Evolutionary conservation across 2,797 vertebrate species (phyloP).

Genomic region (Melopsittacus undulatus): DNA sequence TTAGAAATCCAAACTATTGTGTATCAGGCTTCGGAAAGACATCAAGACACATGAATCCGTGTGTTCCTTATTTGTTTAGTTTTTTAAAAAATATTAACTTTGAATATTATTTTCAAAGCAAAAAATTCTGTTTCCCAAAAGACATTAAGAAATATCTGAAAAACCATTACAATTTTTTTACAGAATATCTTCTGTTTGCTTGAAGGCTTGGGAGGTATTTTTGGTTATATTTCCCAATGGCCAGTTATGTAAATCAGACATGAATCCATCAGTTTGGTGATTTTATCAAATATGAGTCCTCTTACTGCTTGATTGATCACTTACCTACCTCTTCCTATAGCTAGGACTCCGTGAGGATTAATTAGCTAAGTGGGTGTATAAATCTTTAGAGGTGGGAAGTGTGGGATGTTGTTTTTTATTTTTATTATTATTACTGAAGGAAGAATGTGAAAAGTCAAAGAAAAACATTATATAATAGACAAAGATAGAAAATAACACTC

Average conservation of each 20-base stretch:
- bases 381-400: not conserved
- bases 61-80: not conserved
- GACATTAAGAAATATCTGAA: not conserved
- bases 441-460: slow-evolving; percentile 14
- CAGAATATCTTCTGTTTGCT: not conserved
- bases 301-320: not conserved
- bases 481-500: not conserved
- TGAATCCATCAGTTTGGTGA: not conserved
- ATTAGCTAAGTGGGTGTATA: slow-evolving; percentile 3
- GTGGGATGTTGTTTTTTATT: not conserved
- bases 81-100: not conserved
- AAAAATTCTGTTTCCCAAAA: not conserved
- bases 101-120: not conserved
- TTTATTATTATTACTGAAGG: not conserved
- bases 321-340: not conserved
- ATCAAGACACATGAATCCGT: not conserved
- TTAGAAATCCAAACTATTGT: not conserved
- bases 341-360: not conserved
- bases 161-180: not conserved
- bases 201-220: not conserved
- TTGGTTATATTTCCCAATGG: not conserved
- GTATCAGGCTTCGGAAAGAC: not conserved
- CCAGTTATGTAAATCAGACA: not conserved
- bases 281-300: not conserved
- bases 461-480: not conserved